A percentile compares a stretch with the other conserved stretches of the same genome.
phyloP scores from a whole-genome alignment of 1,140 invertebrate species.

The Ceratoteleas bidentatus region DNA sequence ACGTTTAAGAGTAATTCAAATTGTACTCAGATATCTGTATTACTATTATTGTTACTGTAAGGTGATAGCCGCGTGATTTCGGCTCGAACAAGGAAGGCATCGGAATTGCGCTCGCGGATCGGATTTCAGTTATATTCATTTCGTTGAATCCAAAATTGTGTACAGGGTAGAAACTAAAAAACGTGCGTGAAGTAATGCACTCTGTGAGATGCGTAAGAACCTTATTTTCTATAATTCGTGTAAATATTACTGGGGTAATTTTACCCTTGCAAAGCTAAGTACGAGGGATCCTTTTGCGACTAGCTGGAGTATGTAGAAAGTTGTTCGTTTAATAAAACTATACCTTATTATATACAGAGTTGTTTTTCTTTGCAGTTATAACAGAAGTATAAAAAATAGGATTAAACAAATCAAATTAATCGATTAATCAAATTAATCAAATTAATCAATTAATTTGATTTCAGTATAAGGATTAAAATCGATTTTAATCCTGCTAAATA shows the following conservation, averaged over 20 bases:
- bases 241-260: slow-evolving; percentile 55
- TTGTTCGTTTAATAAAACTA: slow-evolving; percentile 54
- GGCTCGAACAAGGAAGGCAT: too few species aligned
- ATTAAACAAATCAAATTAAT: neutral
- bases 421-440: too few species aligned
- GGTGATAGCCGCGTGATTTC: too few species aligned
- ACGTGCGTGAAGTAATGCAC: slow-evolving; percentile 35
- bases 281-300: slow-evolving; percentile 26
- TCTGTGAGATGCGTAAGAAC: slow-evolving; percentile 57
- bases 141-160: slow-evolving; percentile 27
- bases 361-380: neutral
- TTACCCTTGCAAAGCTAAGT: slow-evolving; percentile 36
- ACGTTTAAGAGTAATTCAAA: too few species aligned
- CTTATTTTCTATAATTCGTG: slow-evolving; percentile 52
- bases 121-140: too few species aligned
- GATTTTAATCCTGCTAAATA: too few species aligned
- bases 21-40: too few species aligned
- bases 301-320: slow-evolving; percentile 42
- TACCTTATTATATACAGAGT: slow-evolving; percentile 46
- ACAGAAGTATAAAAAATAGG: neutral
- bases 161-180: slow-evolving; percentile 20
- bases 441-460: too few species aligned
- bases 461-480: too few species aligned
- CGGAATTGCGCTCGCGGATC: too few species aligned
- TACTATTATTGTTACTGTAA: too few species aligned